Conservation (phyloP, 2,797 vertebrate genomes). For the Numenius phaeopus region DNA sequence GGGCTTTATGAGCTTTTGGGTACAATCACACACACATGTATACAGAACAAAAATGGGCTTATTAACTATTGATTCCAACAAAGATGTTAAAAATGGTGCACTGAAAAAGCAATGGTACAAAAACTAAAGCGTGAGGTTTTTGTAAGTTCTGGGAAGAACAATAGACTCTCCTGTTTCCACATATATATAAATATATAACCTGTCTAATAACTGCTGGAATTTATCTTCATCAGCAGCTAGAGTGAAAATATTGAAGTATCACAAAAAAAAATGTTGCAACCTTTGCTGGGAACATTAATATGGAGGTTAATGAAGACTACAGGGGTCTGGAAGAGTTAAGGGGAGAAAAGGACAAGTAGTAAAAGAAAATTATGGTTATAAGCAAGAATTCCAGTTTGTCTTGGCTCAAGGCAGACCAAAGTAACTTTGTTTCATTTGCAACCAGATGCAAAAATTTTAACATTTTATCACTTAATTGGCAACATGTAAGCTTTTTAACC, state of each 20-base stretch:
- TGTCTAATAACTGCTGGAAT: background rate
- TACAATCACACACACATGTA: background rate
- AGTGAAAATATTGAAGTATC: conserved; percentile 12
- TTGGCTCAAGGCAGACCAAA: conserved; percentile 5
- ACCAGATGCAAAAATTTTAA: background rate
- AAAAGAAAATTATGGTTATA: background rate
- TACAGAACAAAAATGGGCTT: background rate
- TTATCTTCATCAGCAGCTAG: conserved; percentile 1
- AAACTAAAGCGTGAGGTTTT: background rate
- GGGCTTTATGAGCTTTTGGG: background rate
- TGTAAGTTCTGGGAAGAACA: background rate
- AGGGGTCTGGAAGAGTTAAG: background rate
- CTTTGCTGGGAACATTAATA: conserved; percentile 24
- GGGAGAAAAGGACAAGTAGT: background rate
- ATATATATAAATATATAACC: background rate
- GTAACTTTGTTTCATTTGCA: conserved; percentile 14
- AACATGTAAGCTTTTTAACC: conserved; percentile 12
- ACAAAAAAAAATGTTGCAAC: background rate
- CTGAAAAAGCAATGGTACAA: background rate
- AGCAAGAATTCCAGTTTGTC: conserved; percentile 20
- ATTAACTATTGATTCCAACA: background rate
- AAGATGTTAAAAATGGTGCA: background rate
- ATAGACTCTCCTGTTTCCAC: background rate
- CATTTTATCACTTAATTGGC: conserved; percentile 28
- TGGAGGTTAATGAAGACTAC: conserved; percentile 36